Conservation (phyloP, 35 echinoderm and acorn worm genomes). For the Patiria miniata region DNA sequence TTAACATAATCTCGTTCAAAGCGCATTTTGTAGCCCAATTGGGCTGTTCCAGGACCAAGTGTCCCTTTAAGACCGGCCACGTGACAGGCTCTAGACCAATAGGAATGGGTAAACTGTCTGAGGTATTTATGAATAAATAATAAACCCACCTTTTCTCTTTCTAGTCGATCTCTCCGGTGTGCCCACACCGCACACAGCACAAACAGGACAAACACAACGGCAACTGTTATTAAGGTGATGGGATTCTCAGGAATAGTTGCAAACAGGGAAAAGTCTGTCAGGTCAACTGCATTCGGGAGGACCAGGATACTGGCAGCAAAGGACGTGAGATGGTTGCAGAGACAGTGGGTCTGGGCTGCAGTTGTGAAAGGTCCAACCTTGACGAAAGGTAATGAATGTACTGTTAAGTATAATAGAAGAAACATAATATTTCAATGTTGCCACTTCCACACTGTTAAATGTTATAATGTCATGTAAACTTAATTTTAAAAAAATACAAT, state of each 20-base stretch:
- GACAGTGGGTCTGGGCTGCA: slow-evolving; percentile 63
- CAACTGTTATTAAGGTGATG: slow-evolving; percentile 62
- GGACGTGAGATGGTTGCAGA: slow-evolving; percentile 75
- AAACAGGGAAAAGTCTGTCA: slow-evolving; percentile 73
- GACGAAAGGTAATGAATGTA: not conserved
- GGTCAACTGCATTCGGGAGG: slow-evolving; percentile 72
- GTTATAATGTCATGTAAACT: too few species aligned
- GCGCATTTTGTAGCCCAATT: too few species aligned
- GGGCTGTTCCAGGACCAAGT: too few species aligned
- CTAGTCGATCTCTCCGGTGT: slow-evolving; percentile 53
- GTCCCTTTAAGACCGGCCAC: too few species aligned
- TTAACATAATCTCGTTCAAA: too few species aligned
- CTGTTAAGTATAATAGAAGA: too few species aligned
- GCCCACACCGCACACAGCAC: slow-evolving; percentile 66
- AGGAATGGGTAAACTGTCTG: too few species aligned
- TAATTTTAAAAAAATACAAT: too few species aligned
- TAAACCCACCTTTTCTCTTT: slow-evolving; percentile 53
- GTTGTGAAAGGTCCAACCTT: slow-evolving; percentile 82
- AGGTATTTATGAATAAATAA: too few species aligned
- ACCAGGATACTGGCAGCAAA: slow-evolving; percentile 78
- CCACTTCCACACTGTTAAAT: too few species aligned
- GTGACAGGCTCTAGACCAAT: too few species aligned
- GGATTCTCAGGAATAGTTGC: slow-evolving; percentile 77
- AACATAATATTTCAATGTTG: too few species aligned
- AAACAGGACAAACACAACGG: slow-evolving; percentile 51